These are phyloP conservation scores for Peromyscus melanophrys DNA, from an alignment of 2,797 vertebrate species.

Conservation along the genomic window DNA sequence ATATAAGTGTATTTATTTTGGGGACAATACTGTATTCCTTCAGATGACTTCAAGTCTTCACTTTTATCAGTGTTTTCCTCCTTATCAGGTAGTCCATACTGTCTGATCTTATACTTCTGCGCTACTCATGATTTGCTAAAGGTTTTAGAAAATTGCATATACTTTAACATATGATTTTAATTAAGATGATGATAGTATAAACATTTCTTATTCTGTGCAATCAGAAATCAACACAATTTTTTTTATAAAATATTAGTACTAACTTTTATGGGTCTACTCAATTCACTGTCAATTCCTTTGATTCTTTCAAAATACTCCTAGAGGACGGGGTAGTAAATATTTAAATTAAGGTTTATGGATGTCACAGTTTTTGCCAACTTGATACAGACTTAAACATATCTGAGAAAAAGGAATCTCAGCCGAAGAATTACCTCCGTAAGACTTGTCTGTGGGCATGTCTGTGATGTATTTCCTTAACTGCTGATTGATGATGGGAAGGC, in stretches of 20 bases:
- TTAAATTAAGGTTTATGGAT: slow-evolving; percentile 34
- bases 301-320: neutral
- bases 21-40: neutral
- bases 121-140: neutral
- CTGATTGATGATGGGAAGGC: neutral
- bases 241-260: neutral
- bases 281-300: neutral
- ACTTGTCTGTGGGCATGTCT: neutral
- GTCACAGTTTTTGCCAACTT: neutral
- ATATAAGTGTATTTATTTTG: neutral
- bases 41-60: neutral
- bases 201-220: slow-evolving; percentile 5
- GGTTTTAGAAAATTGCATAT: neutral
- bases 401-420: neutral
- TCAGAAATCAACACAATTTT: neutral
- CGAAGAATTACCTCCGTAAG: neutral
- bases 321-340: neutral
- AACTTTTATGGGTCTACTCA: neutral
- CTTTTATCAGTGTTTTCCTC: neutral
- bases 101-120: neutral
- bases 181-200: neutral
- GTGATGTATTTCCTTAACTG: neutral
- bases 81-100: neutral
- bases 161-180: neutral
- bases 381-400: neutral